Evolutionary conservation across 2,888 invertebrate species (phyloP), one percentile per base, ranked within the genome.

Genomic region (Nephrocerus scutellatus): DNA sequence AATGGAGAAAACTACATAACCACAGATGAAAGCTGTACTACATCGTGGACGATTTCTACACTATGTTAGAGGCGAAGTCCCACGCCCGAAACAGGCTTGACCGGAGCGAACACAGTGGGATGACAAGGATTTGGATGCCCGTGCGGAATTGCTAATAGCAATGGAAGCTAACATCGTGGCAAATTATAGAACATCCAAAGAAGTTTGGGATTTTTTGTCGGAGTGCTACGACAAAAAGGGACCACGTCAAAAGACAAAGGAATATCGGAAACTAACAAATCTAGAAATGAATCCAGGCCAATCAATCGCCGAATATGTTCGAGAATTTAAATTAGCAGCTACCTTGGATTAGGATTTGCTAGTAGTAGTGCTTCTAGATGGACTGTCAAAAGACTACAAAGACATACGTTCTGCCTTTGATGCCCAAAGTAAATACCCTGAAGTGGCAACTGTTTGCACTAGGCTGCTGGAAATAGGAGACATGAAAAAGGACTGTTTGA

Each of bases 101-200:
- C 5, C 10, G 16, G 37, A 30, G 24, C 24, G 25, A 7, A 10
- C 14, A 16, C 26, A 24, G 13, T 36, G 32, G 41, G 31, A 41
- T 3, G 32, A 14, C n/a, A n/a, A n/a, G n/a, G n/a, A n/a, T n/a
- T n/a, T n/a, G n/a, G n/a, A n/a, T n/a, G n/a, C n/a, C n/a, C 30
- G 40, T 2, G 25, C 34, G 5, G 30, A 29, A 22, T 30, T 34
- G 24, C 23, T 30, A 7, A 26, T 36, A 6, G 19, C 26, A 30
- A 41, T 41, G 31, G 31, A 41, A 26, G 24, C 30, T 14, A 36
- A 23, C 2, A 29, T 22, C n/a, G 43, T 43, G 3, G 26, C 39
- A n/a, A 29, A 10, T 12, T n/a, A 26, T n/a, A n/a, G n/a, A n/a
- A n/a, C n/a, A n/a, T n/a, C n/a, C n/a, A n/a, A n/a, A n/a, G n/a